phyloP scores from a whole-genome alignment of 2,888 invertebrate species.

The Drosophila melanocephala region DNA sequence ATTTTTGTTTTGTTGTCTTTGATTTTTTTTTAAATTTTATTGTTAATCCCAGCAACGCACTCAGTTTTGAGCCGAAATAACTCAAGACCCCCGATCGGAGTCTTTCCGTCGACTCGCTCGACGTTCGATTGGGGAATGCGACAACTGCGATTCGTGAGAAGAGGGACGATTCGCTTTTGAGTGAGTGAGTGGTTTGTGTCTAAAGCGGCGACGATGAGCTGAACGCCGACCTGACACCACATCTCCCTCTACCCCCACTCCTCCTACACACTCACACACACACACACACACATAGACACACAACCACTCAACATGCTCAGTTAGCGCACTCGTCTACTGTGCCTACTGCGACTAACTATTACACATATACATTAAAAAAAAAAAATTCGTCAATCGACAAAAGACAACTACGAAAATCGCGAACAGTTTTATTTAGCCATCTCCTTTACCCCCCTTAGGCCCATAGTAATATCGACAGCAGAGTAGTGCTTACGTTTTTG shows the following conservation, averaged over 20 bases:
- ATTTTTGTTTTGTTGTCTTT: constrained; percentile 17
- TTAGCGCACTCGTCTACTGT: constrained; percentile 30
- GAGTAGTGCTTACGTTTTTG: constrained; percentile 51
- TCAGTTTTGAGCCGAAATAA: constrained; percentile 52
- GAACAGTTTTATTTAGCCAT: constrained; percentile 54
- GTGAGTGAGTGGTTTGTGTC: constrained; percentile 55
- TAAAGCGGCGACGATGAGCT: constrained; percentile 35
- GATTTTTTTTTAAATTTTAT: constrained; percentile 18
- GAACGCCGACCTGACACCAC: constrained; percentile 27
- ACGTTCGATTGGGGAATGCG: constrained; percentile 26
- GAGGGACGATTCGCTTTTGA: constrained; percentile 40
- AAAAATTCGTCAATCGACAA: constrained; percentile 61
- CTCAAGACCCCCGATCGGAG: constrained; percentile 41
- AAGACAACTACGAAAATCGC: constrained; percentile 70
- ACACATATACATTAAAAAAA: constrained; percentile 32
- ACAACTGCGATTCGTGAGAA: constrained; percentile 20
- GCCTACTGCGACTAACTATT: constrained; percentile 58
- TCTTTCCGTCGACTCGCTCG: constrained; percentile 25
- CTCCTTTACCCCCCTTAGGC: constrained; percentile 32
- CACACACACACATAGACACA: constrained; percentile 1
- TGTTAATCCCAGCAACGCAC: constrained; percentile 46
- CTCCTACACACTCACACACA: constrained; percentile 5
- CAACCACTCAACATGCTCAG: constrained; percentile 4
- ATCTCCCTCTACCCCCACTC: constrained; percentile 8
- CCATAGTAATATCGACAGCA: constrained; percentile 22